Evolutionary conservation across 2,113 vertebrate genomes (phyloP).

Genomic region (Poeciliopsis occidentalis): DNA sequence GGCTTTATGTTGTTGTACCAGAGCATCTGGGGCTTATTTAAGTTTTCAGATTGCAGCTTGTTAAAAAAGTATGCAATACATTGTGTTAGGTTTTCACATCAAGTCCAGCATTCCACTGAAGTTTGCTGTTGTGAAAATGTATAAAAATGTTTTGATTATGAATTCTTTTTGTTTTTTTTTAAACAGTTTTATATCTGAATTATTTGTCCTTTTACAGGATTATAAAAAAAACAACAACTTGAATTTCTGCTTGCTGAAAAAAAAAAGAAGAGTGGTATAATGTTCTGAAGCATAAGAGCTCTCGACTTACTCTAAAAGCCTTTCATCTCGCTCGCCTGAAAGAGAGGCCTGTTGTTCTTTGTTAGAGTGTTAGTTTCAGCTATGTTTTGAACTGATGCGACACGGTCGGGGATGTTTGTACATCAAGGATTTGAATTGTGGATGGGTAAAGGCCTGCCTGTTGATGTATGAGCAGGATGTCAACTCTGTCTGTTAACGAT

Average conservation of each 20-base stretch:
- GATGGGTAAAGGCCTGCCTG: constrained; percentile 56
- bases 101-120: not conserved
- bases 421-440: constrained; percentile 65
- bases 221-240: constrained; percentile 32
- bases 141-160: not conserved
- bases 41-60: not conserved
- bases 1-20: not conserved
- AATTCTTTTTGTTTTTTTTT: not conserved
- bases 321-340: constrained; percentile 62
- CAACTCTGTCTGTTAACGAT: constrained; percentile 75
- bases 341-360: constrained; percentile 62
- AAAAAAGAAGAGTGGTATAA: constrained; percentile 42
- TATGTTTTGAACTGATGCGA: constrained; percentile 60
- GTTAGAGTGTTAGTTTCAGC: constrained; percentile 72
- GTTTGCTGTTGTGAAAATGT: not conserved
- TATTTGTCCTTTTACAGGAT: constrained; percentile 21
- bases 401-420: constrained; percentile 65
- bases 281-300: constrained; percentile 42
- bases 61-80: not conserved
- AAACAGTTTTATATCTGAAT: constrained; percentile 21
- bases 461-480: constrained; percentile 74
- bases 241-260: constrained; percentile 53
- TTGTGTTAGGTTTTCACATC: not conserved
- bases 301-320: constrained; percentile 62
- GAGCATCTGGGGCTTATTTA: not conserved